Conservation (phyloP, 2,888 invertebrate species). For the Drosophila seclusa region DNA sequence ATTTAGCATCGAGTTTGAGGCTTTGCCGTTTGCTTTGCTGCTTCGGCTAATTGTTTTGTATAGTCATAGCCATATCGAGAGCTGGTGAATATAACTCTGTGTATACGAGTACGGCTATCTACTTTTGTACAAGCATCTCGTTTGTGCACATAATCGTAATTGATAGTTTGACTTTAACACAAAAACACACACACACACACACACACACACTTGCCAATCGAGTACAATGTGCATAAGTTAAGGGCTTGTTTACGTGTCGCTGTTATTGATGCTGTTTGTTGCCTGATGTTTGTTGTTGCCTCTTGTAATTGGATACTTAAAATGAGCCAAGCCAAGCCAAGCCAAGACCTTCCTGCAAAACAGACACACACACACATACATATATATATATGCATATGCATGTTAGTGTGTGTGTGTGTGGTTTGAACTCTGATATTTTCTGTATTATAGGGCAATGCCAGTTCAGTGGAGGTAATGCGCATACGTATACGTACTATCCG, state of each 20-base stretch:
- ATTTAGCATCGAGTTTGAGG: slow-evolving; percentile 49
- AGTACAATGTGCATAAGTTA: slow-evolving; percentile 67
- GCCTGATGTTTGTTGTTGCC: slow-evolving; percentile 39
- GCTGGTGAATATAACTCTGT: slow-evolving; percentile 25
- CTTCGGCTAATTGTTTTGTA: slow-evolving; percentile 57
- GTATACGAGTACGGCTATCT: slow-evolving; percentile 9
- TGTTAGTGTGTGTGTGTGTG: neutral
- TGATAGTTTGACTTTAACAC: slow-evolving; percentile 55
- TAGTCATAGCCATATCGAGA: slow-evolving; percentile 31
- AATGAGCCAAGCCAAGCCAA: slow-evolving; percentile 49
- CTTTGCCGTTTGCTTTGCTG: slow-evolving; percentile 51
- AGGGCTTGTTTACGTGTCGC: slow-evolving; percentile 53
- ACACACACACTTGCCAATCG: slow-evolving; percentile 2
- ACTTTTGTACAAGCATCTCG: slow-evolving; percentile 11
- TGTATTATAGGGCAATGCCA: slow-evolving; percentile 14
- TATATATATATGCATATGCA: neutral
- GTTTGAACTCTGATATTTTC: slow-evolving; percentile 71
- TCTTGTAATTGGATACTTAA: slow-evolving; percentile 68
- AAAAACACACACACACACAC: slow-evolving; percentile 11
- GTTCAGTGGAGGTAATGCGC: neutral
- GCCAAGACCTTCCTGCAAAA: slow-evolving; percentile 47
- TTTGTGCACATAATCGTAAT: slow-evolving; percentile 58
- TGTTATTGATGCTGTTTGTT: slow-evolving; percentile 30
- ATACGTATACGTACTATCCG: slow-evolving; percentile 54
- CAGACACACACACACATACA: slow-evolving; percentile 3